A percentile compares a stretch with the other conserved stretches of the same genome.
These are phyloP conservation scores for Drosophila incognita DNA, from an alignment of 2,888 invertebrate species.

Conservation along the genomic window DNA sequence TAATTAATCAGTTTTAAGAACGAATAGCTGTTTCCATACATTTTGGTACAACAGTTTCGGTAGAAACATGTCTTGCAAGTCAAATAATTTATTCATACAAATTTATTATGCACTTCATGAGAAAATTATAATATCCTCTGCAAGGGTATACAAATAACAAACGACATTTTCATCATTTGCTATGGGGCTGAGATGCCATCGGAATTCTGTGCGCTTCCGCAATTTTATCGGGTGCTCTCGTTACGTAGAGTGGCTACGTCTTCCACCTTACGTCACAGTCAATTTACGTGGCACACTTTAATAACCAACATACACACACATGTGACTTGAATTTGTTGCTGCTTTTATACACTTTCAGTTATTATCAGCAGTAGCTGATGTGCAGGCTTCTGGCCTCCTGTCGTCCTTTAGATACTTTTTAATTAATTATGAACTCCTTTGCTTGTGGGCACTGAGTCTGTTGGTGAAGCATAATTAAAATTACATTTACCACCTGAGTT, in stretches of 20 bases:
- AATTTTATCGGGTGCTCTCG: slow-evolving; percentile 70
- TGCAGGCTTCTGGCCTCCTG: slow-evolving; percentile 9
- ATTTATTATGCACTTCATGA: not conserved
- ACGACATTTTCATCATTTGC: slow-evolving; percentile 45
- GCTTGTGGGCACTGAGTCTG: slow-evolving; percentile 54
- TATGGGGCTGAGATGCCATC: slow-evolving; percentile 59
- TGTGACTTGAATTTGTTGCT: slow-evolving; percentile 7
- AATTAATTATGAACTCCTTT: slow-evolving; percentile 68
- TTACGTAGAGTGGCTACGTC: slow-evolving; percentile 30
- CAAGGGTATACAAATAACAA: slow-evolving; percentile 10
- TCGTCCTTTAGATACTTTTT: slow-evolving; percentile 35
- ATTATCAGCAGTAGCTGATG: slow-evolving; percentile 42
- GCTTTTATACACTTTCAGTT: slow-evolving; percentile 21
- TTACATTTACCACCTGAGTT: slow-evolving; percentile 57
- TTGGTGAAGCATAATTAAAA: slow-evolving; percentile 71
- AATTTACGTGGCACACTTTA: slow-evolving; percentile 60
- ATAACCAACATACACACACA: slow-evolving; percentile 33
- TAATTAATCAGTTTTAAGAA: not conserved
- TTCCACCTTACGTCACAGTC: slow-evolving; percentile 50
- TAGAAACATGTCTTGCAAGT: not conserved
- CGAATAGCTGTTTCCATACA: accelerated
- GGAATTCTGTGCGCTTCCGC: slow-evolving; percentile 75
- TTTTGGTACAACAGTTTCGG: not conserved
- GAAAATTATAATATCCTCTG: slow-evolving; percentile 1
- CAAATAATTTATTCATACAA: not conserved